phyloP scores from a whole-genome alignment of 2,113 vertebrate genomes.

The Dolichotis patagonum region DNA sequence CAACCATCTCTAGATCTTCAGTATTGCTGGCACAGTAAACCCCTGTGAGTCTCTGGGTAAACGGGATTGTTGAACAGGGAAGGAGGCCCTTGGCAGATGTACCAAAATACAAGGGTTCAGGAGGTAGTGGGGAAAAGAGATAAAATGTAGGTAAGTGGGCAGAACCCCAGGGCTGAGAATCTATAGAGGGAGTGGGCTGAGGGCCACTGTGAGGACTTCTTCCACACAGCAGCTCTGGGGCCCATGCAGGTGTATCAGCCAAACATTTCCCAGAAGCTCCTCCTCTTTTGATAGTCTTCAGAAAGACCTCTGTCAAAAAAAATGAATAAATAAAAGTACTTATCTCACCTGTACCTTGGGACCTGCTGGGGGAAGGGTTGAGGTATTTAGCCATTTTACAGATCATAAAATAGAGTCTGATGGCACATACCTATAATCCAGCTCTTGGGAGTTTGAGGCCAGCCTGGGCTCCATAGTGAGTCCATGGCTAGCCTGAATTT shows the following conservation, averaged over 20 bases:
- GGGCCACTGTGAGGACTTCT: slow-evolving; percentile 45
- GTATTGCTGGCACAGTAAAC: slow-evolving; percentile 89
- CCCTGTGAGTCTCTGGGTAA: slow-evolving; percentile 86
- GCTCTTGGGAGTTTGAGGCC: neutral
- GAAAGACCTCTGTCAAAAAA: neutral
- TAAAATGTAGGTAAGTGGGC: neutral
- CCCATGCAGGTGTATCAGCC: neutral
- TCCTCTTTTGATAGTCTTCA: neutral
- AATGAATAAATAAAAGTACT: neutral
- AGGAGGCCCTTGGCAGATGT: neutral
- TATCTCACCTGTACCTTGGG: neutral
- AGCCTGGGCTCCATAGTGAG: too few species aligned
- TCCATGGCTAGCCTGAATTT: neutral
- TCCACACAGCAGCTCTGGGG: slow-evolving; percentile 88
- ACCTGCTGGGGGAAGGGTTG: neutral
- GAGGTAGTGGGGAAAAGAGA: neutral
- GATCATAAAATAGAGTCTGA: neutral
- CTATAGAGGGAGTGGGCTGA: neutral
- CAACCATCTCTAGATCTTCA: slow-evolving; percentile 87
- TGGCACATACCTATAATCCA: neutral
- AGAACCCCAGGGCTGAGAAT: neutral
- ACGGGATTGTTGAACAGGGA: neutral
- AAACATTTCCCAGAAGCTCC: neutral
- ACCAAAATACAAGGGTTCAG: neutral
- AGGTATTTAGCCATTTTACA: neutral